Base-by-base conservation (phyloP, 2,888 invertebrate species). In the Coleophora flavipennella region DNA sequence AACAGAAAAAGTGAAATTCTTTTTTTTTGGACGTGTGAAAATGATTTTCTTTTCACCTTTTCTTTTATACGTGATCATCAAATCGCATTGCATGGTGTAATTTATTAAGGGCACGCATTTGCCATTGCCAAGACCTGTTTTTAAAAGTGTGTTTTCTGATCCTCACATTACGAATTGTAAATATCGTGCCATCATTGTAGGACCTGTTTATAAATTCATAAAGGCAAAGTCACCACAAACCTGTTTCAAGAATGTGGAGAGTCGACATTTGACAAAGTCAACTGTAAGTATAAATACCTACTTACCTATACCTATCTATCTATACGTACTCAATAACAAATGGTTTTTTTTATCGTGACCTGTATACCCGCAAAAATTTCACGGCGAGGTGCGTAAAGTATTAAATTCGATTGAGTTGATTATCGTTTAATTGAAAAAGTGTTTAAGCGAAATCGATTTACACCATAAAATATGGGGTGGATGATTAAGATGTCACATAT, bases 11-110 rank as follows among this genome's bases (percentile, higher is more conserved):
- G 64, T 57, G 66, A 64, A 67, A 66, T 62, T 61, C 55, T 47
- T 47, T 50, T n/a, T 46, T 48, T 47, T 64, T 51, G 44, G 40
- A 63, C 65, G 63, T 74, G 75, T 67, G 75, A 73, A 71, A 66
- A 63, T 55, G 44, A 44, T 68, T 63, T 67, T 67, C 61, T 54
- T 58, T 59, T 57, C 48, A 54, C 44, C 59, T 58, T 64, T 64
- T 56, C 57, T 56, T 59, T 51, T 53, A 59, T 49, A 48, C 46
- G 57, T 52, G 52, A 53, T 12, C 13, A 3, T 7, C 1, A n/a
- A n/a, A n/a, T n/a, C n/a, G n/a, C n/a, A n/a, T n/a, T n/a, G n/a
- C n/a, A 13, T 31, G 9, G 11, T 12, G 12, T 11, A 11, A 29
- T n/a, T n/a, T n/a, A 20, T 4, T 20, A 20, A 20, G 6, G 6